Evolutionary conservation across 2,113 vertebrate genomes (phyloP).

Genomic region (Excalfactoria chinensis): DNA sequence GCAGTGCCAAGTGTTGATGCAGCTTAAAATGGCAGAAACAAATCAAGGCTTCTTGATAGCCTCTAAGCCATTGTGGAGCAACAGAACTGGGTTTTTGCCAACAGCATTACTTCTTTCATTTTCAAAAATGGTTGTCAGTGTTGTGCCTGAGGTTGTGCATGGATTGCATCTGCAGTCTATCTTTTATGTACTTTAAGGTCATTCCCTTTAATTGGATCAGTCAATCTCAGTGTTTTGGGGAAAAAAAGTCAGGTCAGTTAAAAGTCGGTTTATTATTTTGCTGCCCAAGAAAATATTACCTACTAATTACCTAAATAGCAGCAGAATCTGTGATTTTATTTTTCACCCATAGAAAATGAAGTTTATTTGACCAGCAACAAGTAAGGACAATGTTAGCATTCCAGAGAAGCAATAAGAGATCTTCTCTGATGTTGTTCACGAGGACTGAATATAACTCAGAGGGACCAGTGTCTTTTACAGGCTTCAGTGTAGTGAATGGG

Average conservation of each 20-base stretch:
- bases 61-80: neutral
- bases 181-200: neutral
- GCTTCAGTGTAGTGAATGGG: neutral
- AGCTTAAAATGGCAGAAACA: fast-evolving
- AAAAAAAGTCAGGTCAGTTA: conserved; percentile 32
- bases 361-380: conserved; percentile 22
- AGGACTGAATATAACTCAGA: neutral
- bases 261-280: conserved; percentile 38
- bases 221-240: neutral
- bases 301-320: neutral
- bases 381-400: neutral
- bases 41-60: neutral
- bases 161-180: neutral
- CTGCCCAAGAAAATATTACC: neutral
- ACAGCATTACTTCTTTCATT: neutral
- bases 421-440: neutral
- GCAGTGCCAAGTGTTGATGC: fast-evolving
- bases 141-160: neutral
- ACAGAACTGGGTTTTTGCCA: neutral
- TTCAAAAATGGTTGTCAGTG: neutral
- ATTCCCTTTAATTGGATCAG: neutral
- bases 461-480: neutral
- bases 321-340: neutral
- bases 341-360: neutral
- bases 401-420: neutral